Evolutionary conservation across 2,888 invertebrate species (phyloP), one percentile per base, ranked within the genome.

Genomic region (Chironomus riparius): DNA sequence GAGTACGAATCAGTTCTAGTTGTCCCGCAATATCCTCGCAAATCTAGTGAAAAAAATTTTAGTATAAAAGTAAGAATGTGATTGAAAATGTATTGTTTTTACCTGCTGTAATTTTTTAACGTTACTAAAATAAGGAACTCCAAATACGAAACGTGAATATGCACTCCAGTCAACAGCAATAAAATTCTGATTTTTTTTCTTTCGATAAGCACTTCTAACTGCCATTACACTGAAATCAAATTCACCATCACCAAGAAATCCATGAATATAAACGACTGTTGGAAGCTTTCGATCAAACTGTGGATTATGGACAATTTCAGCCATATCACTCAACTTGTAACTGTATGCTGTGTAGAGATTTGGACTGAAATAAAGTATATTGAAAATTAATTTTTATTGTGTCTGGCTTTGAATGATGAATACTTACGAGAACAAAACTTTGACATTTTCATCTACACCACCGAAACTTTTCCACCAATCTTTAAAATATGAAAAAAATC

Each of bases 1-100:
- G 76, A 13, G 86, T 68, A n/a, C n/a, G n/a, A n/a, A 68, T n/a
- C 4, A 74, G 15, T 10, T n/a, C 21, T 74, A 24, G 6, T 38
- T 38, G 7, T 10, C 1, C 4, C 2, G 62, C 65, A 21, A 74
- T 28, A 1, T 6, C 22, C 24, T 68, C 48, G n/a, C 68, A 56
- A 56, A 56, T 56, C 56, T 56, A 15, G 13, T 48, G 38, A 10
- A 38, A 38, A 38, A 2, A 38, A 7, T 10, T 38, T 38, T 38
- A 28, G 3, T 48, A 3, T 4, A 48, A 48, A 13, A 12, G 4
- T 13, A 13, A n/a, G n/a, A n/a, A n/a, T n/a, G n/a, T n/a, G n/a
- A 24, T 24, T 24, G 22, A 24, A 24, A 15, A 15, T 50, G 2
- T 15, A 10, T 13, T 50, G 2, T 15, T 4, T 13, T 3, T 15